Conservation (phyloP, 2,113 vertebrate genomes). For the Zosterops pallidus region DNA sequence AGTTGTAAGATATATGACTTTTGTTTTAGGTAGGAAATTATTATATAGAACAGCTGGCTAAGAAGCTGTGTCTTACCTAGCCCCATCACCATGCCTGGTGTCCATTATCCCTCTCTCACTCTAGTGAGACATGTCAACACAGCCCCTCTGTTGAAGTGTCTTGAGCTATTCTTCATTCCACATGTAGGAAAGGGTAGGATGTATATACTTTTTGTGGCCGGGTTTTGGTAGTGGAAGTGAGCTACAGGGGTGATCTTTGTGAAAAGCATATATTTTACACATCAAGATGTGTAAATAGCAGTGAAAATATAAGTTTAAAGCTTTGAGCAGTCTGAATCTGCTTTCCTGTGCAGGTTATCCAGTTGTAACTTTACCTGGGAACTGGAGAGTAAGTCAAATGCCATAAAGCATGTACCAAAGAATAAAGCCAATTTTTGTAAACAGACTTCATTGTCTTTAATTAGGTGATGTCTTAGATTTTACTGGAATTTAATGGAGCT, state of each 20-base stretch:
- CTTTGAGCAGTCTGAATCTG: background rate
- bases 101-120: background rate
- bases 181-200: background rate
- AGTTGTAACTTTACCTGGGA: background rate
- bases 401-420: background rate
- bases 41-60: background rate
- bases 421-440: conserved; percentile 23
- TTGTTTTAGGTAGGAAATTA: background rate
- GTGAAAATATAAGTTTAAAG: background rate
- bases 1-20: background rate
- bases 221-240: background rate
- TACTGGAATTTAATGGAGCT: conserved; percentile 16
- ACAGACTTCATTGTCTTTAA: conserved; percentile 21
- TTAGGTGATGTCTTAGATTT: background rate
- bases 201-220: background rate
- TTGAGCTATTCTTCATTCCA: background rate
- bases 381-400: background rate
- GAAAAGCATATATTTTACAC: background rate
- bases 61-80: background rate
- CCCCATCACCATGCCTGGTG: background rate
- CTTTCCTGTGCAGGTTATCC: background rate
- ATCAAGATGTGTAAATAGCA: background rate
- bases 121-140: background rate
- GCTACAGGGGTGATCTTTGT: background rate
- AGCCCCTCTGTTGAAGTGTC: background rate